A percentile compares a stretch with the other conserved stretches of the same genome.
Conservation (phyloP, 1,140 invertebrate genomes). For the Scaptomyza hsui region DNA sequence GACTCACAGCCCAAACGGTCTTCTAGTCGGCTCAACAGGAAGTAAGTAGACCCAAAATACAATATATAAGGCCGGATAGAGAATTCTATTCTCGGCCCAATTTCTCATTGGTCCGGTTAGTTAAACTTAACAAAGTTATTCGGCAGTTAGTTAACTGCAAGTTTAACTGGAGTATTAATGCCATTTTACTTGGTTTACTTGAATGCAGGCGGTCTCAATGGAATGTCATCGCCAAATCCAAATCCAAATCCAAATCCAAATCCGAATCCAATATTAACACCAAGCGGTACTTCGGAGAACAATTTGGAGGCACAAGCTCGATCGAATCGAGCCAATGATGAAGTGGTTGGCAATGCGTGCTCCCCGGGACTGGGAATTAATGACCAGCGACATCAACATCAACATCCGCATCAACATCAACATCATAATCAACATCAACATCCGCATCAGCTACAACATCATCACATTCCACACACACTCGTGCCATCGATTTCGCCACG, state of each 20-base stretch:
- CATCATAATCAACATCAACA: slow-evolving; percentile 8
- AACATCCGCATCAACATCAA: slow-evolving; percentile 12
- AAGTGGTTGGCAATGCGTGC: slow-evolving; percentile 20
- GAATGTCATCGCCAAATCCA: slow-evolving; percentile 46
- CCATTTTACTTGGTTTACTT: too few relatives aligned
- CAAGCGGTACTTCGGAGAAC: slow-evolving; percentile 22
- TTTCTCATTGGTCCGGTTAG: too few relatives aligned
- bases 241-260: slow-evolving; percentile 49
- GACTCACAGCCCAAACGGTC: slow-evolving; percentile 68
- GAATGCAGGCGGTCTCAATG: slow-evolving; percentile 42
- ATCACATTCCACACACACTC: slow-evolving; percentile 46
- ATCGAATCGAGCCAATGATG: too few relatives aligned
- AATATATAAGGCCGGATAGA: too few relatives aligned
- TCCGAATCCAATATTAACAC: slow-evolving; percentile 19
- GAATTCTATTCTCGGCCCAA: too few relatives aligned
- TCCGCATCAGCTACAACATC: slow-evolving; percentile 17
- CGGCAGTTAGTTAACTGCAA: too few relatives aligned
- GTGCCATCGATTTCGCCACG: slow-evolving; percentile 74
- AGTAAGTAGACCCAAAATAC: slow-evolving; percentile 46
- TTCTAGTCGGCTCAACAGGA: slow-evolving; percentile 39
- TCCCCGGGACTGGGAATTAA: slow-evolving; percentile 25
- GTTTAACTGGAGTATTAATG: too few relatives aligned
- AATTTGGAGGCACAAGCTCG: slow-evolving; percentile 36
- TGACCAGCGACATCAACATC: slow-evolving; percentile 26
- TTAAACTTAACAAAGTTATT: too few relatives aligned